These are phyloP conservation scores for Arrhamphus sclerolepis DNA, from an alignment of 2,797 vertebrate species.

Conservation along the genomic window DNA sequence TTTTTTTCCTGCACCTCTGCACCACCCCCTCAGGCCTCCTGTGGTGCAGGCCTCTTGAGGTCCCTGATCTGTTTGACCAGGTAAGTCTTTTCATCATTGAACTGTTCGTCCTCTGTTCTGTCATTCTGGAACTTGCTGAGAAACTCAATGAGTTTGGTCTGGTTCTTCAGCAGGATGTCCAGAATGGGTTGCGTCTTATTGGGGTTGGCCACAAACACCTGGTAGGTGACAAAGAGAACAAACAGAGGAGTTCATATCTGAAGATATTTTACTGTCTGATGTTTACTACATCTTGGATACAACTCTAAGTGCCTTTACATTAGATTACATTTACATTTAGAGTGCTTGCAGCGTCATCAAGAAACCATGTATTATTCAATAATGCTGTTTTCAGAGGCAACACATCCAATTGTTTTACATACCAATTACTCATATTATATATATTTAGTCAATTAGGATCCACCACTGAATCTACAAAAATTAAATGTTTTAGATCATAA, in stretches of 20 bases:
- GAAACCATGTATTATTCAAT: no score
- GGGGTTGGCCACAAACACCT: conserved; percentile 98
- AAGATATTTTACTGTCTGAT: no score
- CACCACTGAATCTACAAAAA: no score
- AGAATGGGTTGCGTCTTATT: conserved; percentile 98
- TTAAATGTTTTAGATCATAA: no score
- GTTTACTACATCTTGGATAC: no score
- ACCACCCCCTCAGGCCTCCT: conserved; percentile 84
- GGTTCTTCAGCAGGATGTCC: conserved; percentile 98
- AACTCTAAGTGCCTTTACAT: no score
- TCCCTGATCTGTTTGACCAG: conserved; percentile 99
- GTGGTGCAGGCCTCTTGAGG: conserved; percentile 94
- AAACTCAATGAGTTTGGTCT: conserved; percentile 96
- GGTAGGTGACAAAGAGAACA: conserved; percentile 22
- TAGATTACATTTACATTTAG: no score
- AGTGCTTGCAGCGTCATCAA: no score
- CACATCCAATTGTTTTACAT: no score
- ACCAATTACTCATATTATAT: no score
- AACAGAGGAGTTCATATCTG: background rate
- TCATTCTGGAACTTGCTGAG: conserved; percentile 98
- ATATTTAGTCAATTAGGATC: no score
- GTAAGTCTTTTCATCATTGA: conserved; percentile 98
- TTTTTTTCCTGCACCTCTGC: conserved; percentile 35
- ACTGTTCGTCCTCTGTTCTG: conserved; percentile 96
- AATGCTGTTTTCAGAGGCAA: no score